phyloP scores from a whole-genome alignment of 2,113 vertebrate genomes.

The Ivindomyrus marchei region DNA sequence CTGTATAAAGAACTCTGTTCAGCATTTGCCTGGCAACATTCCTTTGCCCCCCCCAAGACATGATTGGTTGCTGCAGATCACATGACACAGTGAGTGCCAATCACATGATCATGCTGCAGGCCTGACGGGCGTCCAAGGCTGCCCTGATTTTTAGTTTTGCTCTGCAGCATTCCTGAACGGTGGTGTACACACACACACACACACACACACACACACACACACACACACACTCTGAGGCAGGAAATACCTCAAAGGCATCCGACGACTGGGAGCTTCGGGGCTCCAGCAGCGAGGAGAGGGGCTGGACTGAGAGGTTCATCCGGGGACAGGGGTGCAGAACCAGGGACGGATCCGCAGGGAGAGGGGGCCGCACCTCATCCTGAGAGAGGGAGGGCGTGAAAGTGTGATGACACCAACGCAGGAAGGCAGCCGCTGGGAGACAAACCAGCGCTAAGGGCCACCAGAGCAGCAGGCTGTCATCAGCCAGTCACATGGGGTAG shows the following conservation, averaged over 20 bases:
- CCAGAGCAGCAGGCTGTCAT: not conserved
- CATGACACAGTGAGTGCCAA: not conserved
- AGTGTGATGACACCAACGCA: not conserved
- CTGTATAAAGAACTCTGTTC: not conserved
- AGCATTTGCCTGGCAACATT: not conserved
- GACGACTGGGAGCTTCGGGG: constrained; percentile 22
- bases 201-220: not conserved
- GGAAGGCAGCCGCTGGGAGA: not conserved
- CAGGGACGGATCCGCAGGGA: constrained; percentile 30
- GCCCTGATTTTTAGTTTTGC: not conserved
- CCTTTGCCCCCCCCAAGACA: not conserved
- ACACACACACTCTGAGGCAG: not conserved
- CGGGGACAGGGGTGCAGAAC: constrained; percentile 29
- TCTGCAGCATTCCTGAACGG: not conserved
- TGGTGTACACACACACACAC: not conserved
- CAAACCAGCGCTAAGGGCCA: not conserved
- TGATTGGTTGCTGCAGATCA: not conserved
- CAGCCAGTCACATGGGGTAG: not conserved
- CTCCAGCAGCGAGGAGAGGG: constrained; percentile 34
- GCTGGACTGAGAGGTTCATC: constrained; percentile 22
- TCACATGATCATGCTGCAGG: not conserved
- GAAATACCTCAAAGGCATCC: constrained; percentile 36
- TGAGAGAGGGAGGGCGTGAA: not conserved
- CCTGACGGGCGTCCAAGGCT: not conserved
- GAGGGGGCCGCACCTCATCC: constrained; percentile 16